These are phyloP conservation scores for Agelaius phoeniceus DNA, from an alignment of 2,113 vertebrate species.

Conservation along the genomic window DNA sequence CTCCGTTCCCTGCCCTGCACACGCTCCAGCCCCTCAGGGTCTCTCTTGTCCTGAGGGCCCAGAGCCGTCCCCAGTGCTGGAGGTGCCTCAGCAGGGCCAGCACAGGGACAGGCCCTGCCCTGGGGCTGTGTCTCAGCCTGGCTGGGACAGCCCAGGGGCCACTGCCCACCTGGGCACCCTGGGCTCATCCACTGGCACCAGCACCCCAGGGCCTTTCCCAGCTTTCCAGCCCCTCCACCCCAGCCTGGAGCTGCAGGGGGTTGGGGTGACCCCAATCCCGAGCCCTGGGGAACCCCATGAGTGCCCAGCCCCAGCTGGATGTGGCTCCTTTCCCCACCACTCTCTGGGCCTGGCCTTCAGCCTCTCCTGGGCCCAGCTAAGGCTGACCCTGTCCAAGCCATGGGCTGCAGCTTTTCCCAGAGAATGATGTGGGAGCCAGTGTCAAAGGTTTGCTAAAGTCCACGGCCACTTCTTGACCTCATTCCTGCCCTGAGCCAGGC, in stretches of 20 bases:
- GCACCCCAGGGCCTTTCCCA: not conserved
- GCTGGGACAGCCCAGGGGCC: not conserved
- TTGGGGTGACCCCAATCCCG: not conserved
- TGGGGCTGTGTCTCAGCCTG: not conserved
- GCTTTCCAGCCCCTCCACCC: not conserved
- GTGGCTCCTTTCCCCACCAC: not conserved
- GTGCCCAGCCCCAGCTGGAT: not conserved
- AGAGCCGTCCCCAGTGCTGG: not conserved
- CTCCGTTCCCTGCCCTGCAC: no score
- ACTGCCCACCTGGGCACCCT: not conserved
- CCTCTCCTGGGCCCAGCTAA: not conserved
- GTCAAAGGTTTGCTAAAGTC: not conserved
- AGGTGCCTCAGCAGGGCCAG: not conserved
- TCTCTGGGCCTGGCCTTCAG: not conserved
- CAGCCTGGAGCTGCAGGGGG: not conserved
- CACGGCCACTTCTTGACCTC: not conserved
- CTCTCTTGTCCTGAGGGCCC: no score
- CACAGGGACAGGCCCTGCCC: not conserved
- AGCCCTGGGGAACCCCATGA: not conserved
- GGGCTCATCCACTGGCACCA: not conserved
- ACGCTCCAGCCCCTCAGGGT: no score
- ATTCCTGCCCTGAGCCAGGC: rapidly evolving
- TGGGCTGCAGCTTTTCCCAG: not conserved
- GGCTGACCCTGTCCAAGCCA: no score
- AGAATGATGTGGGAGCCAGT: rapidly evolving